Percentiles rank a stretch among this genome's conserved stretches.
phyloP scores from a whole-genome alignment of 2,113 vertebrate species.

The Boleophthalmus pectinirostris region DNA sequence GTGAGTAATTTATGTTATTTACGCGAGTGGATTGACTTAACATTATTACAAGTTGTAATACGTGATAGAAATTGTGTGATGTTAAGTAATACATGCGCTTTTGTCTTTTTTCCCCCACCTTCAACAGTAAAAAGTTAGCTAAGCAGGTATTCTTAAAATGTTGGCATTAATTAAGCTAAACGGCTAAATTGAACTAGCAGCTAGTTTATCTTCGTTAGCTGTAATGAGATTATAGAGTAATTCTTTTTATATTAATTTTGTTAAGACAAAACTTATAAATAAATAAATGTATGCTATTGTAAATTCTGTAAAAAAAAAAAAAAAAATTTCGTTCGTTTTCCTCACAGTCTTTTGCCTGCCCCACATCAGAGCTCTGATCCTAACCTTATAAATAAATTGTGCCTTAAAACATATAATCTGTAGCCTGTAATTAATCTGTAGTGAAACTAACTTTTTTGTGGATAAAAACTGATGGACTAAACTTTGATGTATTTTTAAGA shows the following conservation, averaged over 20 bases:
- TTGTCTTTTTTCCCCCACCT: not conserved
- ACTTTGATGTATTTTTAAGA: not conserved
- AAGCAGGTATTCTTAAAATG: not conserved
- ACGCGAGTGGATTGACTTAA: not conserved
- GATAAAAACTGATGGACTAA: no score
- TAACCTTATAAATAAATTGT: no score
- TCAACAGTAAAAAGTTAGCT: not conserved
- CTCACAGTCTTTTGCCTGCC: no score
- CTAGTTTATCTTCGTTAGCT: not conserved
- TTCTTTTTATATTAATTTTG: no score
- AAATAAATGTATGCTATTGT: no score
- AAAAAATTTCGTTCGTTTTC: no score
- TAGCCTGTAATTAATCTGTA: no score
- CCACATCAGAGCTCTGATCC: no score
- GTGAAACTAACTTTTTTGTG: no score
- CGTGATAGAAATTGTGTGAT: not conserved
- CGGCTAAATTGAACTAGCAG: not conserved
- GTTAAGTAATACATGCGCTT: not conserved
- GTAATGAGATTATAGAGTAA: not conserved
- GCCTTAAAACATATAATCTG: no score
- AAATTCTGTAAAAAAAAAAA: no score
- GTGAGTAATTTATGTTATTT: constrained; percentile 15
- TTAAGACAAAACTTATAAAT: no score
- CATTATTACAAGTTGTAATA: not conserved
- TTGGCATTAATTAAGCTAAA: not conserved